Evolutionary conservation across 23 tunicate species (phyloP), one percentile per base, ranked within the genome.

Genomic region (Oikopleura albicans): DNA sequence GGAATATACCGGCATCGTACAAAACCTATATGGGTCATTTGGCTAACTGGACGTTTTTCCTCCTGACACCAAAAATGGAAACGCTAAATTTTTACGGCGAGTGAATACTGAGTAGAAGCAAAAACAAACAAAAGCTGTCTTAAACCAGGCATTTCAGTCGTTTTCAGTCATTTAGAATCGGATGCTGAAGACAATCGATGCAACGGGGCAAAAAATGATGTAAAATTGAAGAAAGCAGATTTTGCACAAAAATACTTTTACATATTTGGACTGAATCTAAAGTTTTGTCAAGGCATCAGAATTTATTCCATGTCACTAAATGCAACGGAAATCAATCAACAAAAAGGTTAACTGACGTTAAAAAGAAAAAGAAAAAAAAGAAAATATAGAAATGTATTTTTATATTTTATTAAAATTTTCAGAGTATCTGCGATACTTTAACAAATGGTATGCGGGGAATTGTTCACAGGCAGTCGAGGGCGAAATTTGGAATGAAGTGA

Each of bases 191-290:
- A 27, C 4, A 4, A 16, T 27, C 27, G 35, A 29, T 71, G 79
- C 37, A 31, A 71, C 4, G 79, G 31, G 33, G 79, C 79, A 16
- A 71, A 71, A 29, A 16, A 29, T 2, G 4, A 27, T 12, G 79
- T 71, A 4, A 71, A 29, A 12, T 16, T 71, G 27, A 16, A 71
- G 37, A 71, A 71, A 29, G 27, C 79, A 4, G 79, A 71, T 71
- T 71, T 71, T 71, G 27, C 79, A 2, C 27, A 71, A 29, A 71
- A 71, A 71, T 71, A 71, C 37, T 71, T 71, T 29, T 71, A 71
- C 37, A 71, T 71, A 2, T 71, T 71, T 29, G 79, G 36, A 2
- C 37, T 71, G 2, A 71, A 71, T 71, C 31, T 71, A 16, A 71
- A 71, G 79, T 71, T 71, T 29, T 71, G 79, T 37, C 4, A 31